Base-by-base conservation (phyloP, 2,888 invertebrate genomes). In the Lasiommata megera region DNA sequence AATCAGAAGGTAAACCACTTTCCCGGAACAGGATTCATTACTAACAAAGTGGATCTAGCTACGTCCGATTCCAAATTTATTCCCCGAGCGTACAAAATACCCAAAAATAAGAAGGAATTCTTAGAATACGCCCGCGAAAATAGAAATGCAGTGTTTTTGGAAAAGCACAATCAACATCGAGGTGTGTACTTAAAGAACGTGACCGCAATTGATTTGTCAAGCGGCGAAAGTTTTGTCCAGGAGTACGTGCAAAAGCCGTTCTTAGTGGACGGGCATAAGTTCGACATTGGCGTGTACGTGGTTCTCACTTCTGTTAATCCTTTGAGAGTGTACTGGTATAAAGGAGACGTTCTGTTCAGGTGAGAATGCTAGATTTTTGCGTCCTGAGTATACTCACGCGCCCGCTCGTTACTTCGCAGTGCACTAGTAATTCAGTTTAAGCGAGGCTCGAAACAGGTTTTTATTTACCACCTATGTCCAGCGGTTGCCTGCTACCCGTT, bases 211-310 rank as follows among this genome's bases (percentile, higher is more conserved):
- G 93, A 97, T 80, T 82, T 97, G 56, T 84, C 92, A 12, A 87
- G 91, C 41, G 93, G 92, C 31, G 95, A 94, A 54, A 95, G 94
- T 52, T 99, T 99, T 80, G 93, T 99, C 1, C 99, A 99, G 77
- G 96, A 98, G 80, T 99, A 95, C 80, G 92, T 99, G 17, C 94
- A 95, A 67, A 95, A 94, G 63, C 99, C 99, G 3, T 94, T 96
- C 68, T 89, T 99, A 14, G 95, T 99, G 2, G 97, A 97, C 79
- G 97, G 97, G 0, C 94, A 96, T 80, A 98, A 98, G 88, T 99
- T 99, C 84, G 99, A 99, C 84, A 96, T 99, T 79, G 99, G 99
- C 7, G 94, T 99, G 57, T 99, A 99, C 77, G 96, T 96, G 0
- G 94, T 96, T 0, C 87, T 99, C 16, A 98, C 98, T 0, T 98